Conservation (phyloP, 2,797 vertebrate species). For the Holocentrus rufus region DNA sequence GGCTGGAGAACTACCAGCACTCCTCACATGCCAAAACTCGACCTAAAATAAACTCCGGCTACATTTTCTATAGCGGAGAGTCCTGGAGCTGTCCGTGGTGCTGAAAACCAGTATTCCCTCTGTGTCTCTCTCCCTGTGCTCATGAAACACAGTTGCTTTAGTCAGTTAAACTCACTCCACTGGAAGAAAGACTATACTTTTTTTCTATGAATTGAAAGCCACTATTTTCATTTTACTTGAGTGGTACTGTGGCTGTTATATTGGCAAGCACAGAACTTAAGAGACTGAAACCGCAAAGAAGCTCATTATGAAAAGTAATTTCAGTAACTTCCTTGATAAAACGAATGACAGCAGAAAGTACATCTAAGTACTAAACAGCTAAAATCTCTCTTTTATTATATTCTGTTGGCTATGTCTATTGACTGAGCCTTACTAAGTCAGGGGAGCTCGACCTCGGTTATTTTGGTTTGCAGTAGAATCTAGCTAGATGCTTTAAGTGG, state of each 20-base stretch:
- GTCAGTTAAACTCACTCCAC: slow-evolving; percentile 14
- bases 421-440: background rate
- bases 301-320: background rate
- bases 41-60: slow-evolving; percentile 25
- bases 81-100: slow-evolving; percentile 57
- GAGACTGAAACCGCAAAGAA: no score
- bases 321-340: slow-evolving; percentile 11
- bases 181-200: background rate
- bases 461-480: background rate
- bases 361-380: slow-evolving; percentile 9
- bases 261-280: no score
- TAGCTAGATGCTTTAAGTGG: background rate
- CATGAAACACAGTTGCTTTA: slow-evolving; percentile 3
- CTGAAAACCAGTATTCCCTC: slow-evolving; percentile 40
- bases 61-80: slow-evolving; percentile 1
- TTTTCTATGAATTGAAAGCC: background rate
- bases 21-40: slow-evolving; percentile 33
- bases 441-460: background rate
- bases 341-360: slow-evolving; percentile 20
- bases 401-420: slow-evolving; percentile 10
- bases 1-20: slow-evolving; percentile 20
- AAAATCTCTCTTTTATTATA: background rate
- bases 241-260: no score
- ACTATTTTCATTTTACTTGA: no score
- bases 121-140: slow-evolving; percentile 11